Conservation (phyloP, 2,797 vertebrate species). For the Heteromormyrus szaboi region DNA sequence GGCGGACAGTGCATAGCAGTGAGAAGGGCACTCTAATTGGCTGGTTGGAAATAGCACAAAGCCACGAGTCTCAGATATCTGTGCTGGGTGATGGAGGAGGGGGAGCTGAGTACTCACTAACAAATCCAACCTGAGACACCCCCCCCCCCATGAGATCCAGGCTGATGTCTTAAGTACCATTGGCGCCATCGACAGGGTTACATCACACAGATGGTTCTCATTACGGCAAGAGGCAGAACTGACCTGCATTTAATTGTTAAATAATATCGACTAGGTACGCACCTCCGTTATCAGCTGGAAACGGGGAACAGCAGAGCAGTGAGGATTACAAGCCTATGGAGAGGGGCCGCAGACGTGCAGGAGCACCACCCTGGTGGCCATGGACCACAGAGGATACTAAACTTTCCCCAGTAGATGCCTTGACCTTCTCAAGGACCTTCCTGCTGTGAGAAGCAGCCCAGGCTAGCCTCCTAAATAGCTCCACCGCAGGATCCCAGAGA, state of each 20-base stretch:
- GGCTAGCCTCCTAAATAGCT: not conserved
- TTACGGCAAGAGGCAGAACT: constrained; percentile 41
- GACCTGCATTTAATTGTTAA: constrained; percentile 9
- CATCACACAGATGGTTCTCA: constrained; percentile 61
- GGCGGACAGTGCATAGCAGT: constrained; percentile 29
- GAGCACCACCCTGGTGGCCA: not conserved
- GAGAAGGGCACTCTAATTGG: constrained; percentile 48
- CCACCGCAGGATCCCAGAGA: not conserved
- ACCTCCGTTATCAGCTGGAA: not conserved
- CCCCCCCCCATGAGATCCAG: constrained; percentile 26
- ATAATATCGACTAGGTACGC: not conserved
- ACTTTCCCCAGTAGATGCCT: not conserved
- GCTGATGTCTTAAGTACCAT: constrained; percentile 22
- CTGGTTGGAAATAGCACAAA: constrained; percentile 43
- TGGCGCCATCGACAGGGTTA: constrained; percentile 43
- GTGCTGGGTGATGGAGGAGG: constrained; percentile 19
- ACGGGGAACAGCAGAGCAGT: not conserved
- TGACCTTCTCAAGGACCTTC: not conserved
- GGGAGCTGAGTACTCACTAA: constrained; percentile 40
- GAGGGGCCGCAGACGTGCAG: not conserved
- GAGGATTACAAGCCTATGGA: not conserved
- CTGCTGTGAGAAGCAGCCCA: not conserved
- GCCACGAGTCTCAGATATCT: constrained; percentile 19
- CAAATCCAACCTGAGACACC: constrained; percentile 51
- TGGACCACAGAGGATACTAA: not conserved